Evolutionary conservation across 2,797 vertebrate species (phyloP).

Genomic region (Holocentrus rufus): DNA sequence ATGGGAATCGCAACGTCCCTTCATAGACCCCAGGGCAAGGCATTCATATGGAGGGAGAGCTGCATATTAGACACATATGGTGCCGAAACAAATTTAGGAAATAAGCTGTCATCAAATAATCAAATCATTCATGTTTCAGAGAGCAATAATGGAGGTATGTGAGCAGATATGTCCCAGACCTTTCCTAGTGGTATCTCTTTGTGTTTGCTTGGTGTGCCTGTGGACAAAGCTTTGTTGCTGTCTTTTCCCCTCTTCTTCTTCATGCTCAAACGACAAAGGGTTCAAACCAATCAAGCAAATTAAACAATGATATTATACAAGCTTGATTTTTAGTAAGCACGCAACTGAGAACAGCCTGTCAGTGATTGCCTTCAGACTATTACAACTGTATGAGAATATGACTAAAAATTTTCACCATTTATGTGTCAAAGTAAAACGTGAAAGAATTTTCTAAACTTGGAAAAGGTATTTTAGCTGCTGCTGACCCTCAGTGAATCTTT

Average conservation of each 20-base stretch:
- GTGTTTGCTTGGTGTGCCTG: constrained; percentile 65
- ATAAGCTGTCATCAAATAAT: constrained; percentile 85
- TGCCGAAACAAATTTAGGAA: constrained; percentile 84
- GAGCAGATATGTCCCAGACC: constrained; percentile 64
- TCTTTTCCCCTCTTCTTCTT: constrained; percentile 26
- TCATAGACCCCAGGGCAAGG: constrained; percentile 71
- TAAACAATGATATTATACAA: not conserved
- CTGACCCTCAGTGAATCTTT: not conserved
- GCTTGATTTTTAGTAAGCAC: not conserved
- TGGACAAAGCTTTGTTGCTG: constrained; percentile 65
- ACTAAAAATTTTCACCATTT: not conserved
- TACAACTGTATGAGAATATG: not conserved
- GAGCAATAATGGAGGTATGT: constrained; percentile 77
- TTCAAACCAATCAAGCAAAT: constrained; percentile 25
- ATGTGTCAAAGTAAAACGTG: not conserved
- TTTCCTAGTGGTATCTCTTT: constrained; percentile 69
- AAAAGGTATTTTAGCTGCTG: not conserved
- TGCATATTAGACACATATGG: constrained; percentile 81
- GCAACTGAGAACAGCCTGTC: not conserved
- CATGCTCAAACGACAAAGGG: constrained; percentile 5
- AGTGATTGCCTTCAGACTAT: not conserved
- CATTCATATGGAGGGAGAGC: constrained; percentile 55
- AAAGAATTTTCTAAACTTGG: not conserved
- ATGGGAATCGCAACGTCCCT: constrained; percentile 67
- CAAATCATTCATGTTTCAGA: constrained; percentile 82